These are phyloP conservation scores for Gambelia wislizenii DNA, from an alignment of 2,797 vertebrate genomes.

Conservation along the genomic window DNA sequence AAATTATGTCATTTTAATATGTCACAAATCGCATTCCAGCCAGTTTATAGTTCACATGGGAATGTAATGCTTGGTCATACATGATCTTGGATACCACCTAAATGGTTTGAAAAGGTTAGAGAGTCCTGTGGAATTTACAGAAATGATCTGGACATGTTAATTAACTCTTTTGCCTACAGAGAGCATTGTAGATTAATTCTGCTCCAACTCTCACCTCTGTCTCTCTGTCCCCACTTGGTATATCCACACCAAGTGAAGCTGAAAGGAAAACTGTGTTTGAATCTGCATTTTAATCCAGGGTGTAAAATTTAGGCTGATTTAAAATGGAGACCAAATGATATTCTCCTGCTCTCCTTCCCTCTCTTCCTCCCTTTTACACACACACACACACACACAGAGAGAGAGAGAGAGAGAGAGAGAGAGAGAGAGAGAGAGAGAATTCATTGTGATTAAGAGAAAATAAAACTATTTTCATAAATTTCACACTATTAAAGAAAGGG, in stretches of 20 bases:
- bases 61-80: conserved; percentile 56
- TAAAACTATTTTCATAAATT: not conserved
- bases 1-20: conserved; percentile 76
- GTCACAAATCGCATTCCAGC: conserved; percentile 70
- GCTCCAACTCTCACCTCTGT: not conserved
- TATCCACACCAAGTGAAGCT: not conserved
- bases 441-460: conserved; percentile 22
- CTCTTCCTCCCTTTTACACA: not conserved
- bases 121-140: conserved; percentile 12
- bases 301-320: not conserved
- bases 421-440: too few species aligned
- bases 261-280: not conserved
- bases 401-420: too few species aligned
- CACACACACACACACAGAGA: too few species aligned
- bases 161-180: conserved; percentile 46
- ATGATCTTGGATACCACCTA: conserved; percentile 63
- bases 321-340: not conserved
- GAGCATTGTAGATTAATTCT: conserved; percentile 37
- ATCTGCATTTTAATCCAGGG: too few species aligned
- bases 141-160: not conserved
- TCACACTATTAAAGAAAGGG: not conserved
- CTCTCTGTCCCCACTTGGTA: not conserved
- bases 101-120: conserved; percentile 64
- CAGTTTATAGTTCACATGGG: conserved; percentile 66
- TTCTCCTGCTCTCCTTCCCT: not conserved